phyloP scores from a whole-genome alignment of 2,888 invertebrate genomes.

The Pandemis heparana region DNA sequence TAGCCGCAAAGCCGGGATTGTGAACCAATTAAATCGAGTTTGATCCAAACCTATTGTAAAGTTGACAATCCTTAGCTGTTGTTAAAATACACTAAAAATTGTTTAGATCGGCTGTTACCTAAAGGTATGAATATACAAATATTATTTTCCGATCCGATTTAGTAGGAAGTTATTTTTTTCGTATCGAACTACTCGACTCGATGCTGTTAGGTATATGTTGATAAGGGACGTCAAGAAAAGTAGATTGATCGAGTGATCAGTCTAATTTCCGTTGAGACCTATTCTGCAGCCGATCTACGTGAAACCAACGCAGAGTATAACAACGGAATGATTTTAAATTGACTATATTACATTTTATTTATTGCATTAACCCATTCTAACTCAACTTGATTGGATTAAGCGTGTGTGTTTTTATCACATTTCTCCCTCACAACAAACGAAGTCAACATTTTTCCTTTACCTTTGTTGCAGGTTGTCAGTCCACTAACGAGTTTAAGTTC shows the following conservation, averaged over 20 bases:
- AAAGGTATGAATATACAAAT: not conserved
- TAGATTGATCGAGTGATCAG: not conserved
- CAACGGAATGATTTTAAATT: no score
- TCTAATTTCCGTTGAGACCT: not conserved
- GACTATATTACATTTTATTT: no score
- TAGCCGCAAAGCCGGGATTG: not conserved
- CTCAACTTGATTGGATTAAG: not conserved
- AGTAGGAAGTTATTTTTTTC: not conserved
- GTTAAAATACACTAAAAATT: not conserved
- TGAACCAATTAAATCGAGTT: not conserved
- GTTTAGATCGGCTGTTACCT: not conserved
- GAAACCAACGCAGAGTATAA: no score
- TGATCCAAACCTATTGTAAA: not conserved
- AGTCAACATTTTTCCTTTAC: not conserved
- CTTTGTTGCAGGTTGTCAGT: not conserved
- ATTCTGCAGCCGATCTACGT: no score
- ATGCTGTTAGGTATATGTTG: no score
- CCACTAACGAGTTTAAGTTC: slow-evolving; percentile 28
- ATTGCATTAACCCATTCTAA: no score
- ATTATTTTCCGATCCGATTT: not conserved
- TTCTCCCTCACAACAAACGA: not conserved
- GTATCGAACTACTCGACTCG: no score
- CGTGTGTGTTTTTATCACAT: not conserved
- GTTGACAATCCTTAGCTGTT: not conserved
- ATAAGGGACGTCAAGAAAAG: no score